Evolutionary conservation across 2,888 invertebrate species (phyloP).

Genomic region (Atethmia centrago): DNA sequence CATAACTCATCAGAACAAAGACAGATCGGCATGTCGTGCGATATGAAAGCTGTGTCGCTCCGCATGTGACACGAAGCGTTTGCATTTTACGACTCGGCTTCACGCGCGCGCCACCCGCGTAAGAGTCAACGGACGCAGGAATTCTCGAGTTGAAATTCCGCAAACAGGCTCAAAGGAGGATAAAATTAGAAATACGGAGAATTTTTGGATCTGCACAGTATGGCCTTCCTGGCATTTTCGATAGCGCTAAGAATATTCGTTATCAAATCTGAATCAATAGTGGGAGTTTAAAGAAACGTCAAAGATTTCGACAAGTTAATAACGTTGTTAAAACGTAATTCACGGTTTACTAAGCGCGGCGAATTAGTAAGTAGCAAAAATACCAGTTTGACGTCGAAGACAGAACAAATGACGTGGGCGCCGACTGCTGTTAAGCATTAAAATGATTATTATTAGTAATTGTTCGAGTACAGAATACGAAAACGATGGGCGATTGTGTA

Average conservation of each 20-base stretch:
- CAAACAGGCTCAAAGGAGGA: conserved; percentile 69
- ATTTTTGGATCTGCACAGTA: conserved; percentile 58
- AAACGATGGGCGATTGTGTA: conserved; percentile 40
- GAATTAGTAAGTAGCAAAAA: conserved; percentile 71
- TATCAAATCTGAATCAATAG: conserved; percentile 15
- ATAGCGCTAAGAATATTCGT: conserved; percentile 27
- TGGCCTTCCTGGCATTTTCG: conserved; percentile 49
- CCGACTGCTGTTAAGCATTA: conserved; percentile 12
- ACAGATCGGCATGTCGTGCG: conserved; percentile 69
- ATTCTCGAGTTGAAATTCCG: conserved; percentile 66
- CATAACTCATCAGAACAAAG: conserved; percentile 83
- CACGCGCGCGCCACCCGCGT: conserved; percentile 65
- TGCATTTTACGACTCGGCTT: conserved; percentile 64
- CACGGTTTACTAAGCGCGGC: conserved; percentile 67
- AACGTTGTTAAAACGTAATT: conserved; percentile 56
- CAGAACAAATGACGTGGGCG: conserved; percentile 36
- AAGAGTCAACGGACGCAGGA: conserved; percentile 66
- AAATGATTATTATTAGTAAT: conserved; percentile 43
- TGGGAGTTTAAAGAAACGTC: conserved; percentile 3
- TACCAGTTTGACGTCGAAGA: conserved; percentile 36
- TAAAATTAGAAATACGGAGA: conserved; percentile 70
- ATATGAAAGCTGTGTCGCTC: conserved; percentile 74
- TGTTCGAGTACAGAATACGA: conserved; percentile 38
- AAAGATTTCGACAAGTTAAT: conserved; percentile 16
- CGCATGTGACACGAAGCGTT: conserved; percentile 67